Evolutionary conservation across 2,797 vertebrate genomes (phyloP).

Genomic region (Vipera ursinii): DNA sequence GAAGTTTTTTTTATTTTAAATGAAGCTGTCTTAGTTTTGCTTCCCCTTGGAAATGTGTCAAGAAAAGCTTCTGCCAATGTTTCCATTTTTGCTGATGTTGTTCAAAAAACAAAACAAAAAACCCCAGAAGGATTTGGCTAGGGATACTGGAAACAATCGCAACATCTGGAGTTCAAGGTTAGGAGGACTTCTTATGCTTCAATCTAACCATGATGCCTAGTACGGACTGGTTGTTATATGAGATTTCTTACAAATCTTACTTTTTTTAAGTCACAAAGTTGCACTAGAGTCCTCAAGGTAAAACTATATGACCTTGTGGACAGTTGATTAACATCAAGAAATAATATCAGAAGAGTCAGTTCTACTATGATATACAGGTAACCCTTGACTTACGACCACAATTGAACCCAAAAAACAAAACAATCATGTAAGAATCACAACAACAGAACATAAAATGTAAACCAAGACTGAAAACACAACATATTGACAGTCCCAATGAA

Average conservation of each 20-base stretch:
- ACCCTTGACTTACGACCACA: too few relatives aligned
- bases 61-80: constrained; percentile 14
- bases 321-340: neutral
- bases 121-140: neutral
- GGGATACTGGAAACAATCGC: neutral
- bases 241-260: neutral
- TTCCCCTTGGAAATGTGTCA: constrained; percentile 35
- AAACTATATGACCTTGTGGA: neutral
- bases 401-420: neutral
- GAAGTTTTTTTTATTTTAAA: constrained; percentile 30
- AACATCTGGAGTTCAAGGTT: neutral
- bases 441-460: neutral
- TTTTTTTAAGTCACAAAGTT: neutral
- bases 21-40: constrained; percentile 30
- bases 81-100: neutral
- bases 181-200: neutral
- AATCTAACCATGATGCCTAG: too few relatives aligned
- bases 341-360: neutral
- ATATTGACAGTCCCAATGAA: neutral
- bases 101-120: neutral
- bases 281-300: neutral
- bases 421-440: neutral
- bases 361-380: neutral
- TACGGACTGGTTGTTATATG: neutral
- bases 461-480: neutral